Evolutionary conservation across 2,113 vertebrate species (phyloP).

Genomic region (Hiodon alosoides): DNA sequence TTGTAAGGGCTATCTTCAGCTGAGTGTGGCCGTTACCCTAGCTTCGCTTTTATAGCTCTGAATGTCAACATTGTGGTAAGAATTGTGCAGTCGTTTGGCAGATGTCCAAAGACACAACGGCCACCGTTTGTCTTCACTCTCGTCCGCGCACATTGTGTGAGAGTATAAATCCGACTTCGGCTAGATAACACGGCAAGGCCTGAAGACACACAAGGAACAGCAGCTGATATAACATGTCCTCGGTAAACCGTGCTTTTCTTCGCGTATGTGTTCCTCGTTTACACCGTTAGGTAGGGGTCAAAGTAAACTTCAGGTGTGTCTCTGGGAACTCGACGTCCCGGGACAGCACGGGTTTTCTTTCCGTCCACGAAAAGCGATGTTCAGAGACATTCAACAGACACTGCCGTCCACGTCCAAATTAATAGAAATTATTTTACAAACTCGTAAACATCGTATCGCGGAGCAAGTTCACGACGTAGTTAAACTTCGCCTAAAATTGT

Average conservation of each 20-base stretch:
- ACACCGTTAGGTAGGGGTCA: constrained; percentile 41
- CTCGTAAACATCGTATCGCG: too few relatives aligned
- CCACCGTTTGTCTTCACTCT: constrained; percentile 25
- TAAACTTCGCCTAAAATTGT: constrained; percentile 17
- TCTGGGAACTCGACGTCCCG: constrained; percentile 39
- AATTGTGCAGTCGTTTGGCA: constrained; percentile 54
- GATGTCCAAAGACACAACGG: constrained; percentile 45
- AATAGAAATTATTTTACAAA: not conserved
- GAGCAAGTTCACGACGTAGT: too few relatives aligned
- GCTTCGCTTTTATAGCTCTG: constrained; percentile 55
- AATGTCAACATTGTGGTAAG: constrained; percentile 61
- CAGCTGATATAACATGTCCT: not conserved
- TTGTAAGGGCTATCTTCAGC: constrained; percentile 45
- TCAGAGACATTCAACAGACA: constrained; percentile 15
- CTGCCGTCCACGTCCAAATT: constrained; percentile 14
- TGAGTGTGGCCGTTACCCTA: constrained; percentile 52
- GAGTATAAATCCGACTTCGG: too few relatives aligned
- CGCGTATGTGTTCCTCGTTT: constrained; percentile 14
- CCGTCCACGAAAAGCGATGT: constrained; percentile 26
- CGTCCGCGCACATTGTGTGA: not conserved
- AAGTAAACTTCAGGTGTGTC: constrained; percentile 47
- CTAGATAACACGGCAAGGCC: too few relatives aligned
- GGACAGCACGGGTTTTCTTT: constrained; percentile 25
- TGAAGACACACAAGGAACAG: too few relatives aligned
- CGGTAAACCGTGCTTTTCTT: not conserved